Base-by-base conservation (phyloP, 2,888 invertebrate species). In the Tyria jacobaeae region DNA sequence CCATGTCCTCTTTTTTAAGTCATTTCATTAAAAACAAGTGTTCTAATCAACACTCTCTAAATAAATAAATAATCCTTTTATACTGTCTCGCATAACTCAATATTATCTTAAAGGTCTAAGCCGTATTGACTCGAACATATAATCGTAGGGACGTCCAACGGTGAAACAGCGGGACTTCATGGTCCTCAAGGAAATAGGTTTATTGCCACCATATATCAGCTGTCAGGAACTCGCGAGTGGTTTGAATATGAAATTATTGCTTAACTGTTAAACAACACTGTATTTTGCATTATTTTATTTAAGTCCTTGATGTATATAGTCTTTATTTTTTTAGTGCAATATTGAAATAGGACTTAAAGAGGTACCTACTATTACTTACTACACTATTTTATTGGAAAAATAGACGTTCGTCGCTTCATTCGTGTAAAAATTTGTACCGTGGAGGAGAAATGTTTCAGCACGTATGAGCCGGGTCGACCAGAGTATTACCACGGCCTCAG, bases 101-200 rank as follows among this genome's bases (percentile, higher is more conserved):
- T 52, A 39, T 57, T 54, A 58, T 54, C 48, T 54, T 48, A 44
- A 39, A 62, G 62, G 56, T 60, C 59, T 66, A 68, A 66, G 44
- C 27, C 37, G 14, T 54, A 55, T 15, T 57, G 72, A 60, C 64
- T 24, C 21, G 17, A 31, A 72, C 68, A 73, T 68, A 71, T 62
- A 73, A 60, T 70, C 50, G 53, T 50, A 52, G 61, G 48, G 76
- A 69, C 71, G 51, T 69, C 81, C 77, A 70, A 56, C 74, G 12
- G 82, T 31, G 82, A 62, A 64, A 51, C 79, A 75, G 69, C 72
- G 70, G 71, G 77, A 58, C 55, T 59, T 52, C 63, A 63, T 67
- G 60, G 68, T 70, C 66, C 66, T 70, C 61, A 56, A 56, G 56
- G 35, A 51, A 55, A 56, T 61, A 66, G 60, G 60, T 44, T 64